phyloP scores from a whole-genome alignment of 2,797 vertebrate species.

The Tauraco hartlaubi region DNA sequence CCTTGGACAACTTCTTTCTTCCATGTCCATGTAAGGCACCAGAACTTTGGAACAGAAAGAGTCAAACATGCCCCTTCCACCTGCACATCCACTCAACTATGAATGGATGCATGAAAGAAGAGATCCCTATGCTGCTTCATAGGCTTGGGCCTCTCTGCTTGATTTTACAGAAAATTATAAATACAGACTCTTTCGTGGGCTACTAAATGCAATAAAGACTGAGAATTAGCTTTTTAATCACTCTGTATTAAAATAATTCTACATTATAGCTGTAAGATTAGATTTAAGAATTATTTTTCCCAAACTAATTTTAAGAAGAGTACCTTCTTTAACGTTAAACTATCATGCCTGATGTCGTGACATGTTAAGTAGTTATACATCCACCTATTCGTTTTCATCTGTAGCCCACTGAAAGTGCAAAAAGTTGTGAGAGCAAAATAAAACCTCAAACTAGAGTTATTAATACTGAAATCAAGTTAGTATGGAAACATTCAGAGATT shows the following conservation, averaged over 20 bases:
- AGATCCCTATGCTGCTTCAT: too few relatives aligned
- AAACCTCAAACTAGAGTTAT: not conserved
- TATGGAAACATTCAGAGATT: not conserved
- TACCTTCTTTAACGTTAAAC: not conserved
- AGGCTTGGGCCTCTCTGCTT: not conserved
- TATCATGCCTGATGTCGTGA: not conserved
- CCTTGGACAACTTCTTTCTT: not conserved
- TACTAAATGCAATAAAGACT: not conserved
- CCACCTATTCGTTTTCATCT: not conserved
- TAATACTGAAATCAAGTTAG: not conserved
- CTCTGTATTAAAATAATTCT: not conserved
- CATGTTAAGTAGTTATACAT: not conserved
- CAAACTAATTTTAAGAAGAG: not conserved
- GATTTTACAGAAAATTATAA: not conserved
- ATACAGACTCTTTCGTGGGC: not conserved
- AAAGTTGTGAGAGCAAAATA: not conserved
- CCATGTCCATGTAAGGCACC: rapidly evolving
- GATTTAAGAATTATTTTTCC: not conserved
- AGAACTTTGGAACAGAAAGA: not conserved
- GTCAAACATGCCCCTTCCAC: not conserved
- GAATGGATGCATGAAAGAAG: not conserved
- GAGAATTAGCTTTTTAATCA: not conserved
- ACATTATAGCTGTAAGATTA: not conserved
- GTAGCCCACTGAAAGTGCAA: not conserved
- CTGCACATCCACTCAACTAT: not conserved